Evolutionary conservation across 1,140 invertebrate species (phyloP), one percentile per base, ranked within the genome.

Genomic region (Leptopilina clavipes): DNA sequence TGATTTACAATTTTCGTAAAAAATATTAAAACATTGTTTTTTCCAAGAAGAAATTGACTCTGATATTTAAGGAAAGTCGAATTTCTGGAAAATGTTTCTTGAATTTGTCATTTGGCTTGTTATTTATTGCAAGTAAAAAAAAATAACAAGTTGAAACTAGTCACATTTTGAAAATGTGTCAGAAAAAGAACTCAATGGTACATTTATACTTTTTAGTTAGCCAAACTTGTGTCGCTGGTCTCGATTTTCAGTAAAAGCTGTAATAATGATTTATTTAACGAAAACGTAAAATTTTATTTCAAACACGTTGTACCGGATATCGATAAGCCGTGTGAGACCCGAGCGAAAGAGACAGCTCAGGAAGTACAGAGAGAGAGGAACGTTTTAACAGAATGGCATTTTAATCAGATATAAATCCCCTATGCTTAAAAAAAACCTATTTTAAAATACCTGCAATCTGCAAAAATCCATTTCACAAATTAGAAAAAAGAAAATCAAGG

Each of bases 301-400:
- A 80, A 77, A 82, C 79, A 82, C 79, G 78, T 78, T 75, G 79
- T 78, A 74, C 75, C 75, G 78, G 76, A 78, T 80, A 80, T 82
- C 80, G 73, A 74, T 70, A 79, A 79, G 40, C 78, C 72, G 59
- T 31, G 22, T 25, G 59, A 37, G 59, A 25, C 3, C 25, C 19
- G 3, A 14, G 25, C 11, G 22, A 31, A 65, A 37, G 59, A 65
- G 59, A 65, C 59, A 65, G 25, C 22, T 31, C 11, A 5, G 59
- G 59, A 65, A 65, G 19, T 19, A 56, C 8, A n/a, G n/a, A n/a
- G 18, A 56, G 52, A 22, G 18, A 3, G 2, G 37, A 22, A 12
- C 19, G 54, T 19, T 65, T 65, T 3, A n/a, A n/a, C 22, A 31
- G 22, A 31, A 11, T 65, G 22, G 22, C 12, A 65, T 65, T 65